Evolutionary conservation across 2,113 vertebrate genomes (phyloP).

Genomic region (Equus quagga): DNA sequence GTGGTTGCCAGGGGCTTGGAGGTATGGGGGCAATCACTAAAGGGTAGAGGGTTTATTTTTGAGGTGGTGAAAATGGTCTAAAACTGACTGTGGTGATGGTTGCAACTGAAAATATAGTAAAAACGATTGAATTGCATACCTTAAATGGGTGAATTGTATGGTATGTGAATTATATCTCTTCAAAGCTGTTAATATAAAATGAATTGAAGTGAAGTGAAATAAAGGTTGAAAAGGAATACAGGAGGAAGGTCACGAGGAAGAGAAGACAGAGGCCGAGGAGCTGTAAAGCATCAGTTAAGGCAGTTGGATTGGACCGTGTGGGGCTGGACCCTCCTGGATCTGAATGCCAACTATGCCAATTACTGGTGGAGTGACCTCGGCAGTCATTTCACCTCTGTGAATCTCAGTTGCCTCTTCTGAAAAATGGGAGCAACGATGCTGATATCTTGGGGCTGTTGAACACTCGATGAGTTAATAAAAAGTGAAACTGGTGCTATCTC

Average conservation of each 20-base stretch:
- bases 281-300: neutral
- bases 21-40: neutral
- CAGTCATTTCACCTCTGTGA: neutral
- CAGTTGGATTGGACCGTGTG: neutral
- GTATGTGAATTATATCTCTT: neutral
- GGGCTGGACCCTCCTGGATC: neutral
- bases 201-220: neutral
- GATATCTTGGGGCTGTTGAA: neutral
- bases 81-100: neutral
- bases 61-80: neutral
- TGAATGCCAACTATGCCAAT: neutral
- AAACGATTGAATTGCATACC: neutral
- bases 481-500: neutral
- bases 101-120: neutral
- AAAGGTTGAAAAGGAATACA: neutral
- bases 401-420: neutral
- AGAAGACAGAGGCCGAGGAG: neutral
- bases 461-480: neutral
- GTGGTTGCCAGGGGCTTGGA: neutral
- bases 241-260: neutral
- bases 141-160: neutral
- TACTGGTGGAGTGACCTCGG: neutral
- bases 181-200: neutral
- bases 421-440: neutral
- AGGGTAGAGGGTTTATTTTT: neutral